Evolutionary conservation across 2,888 invertebrate genomes (phyloP).

Genomic region (Drosophila paranaensis): DNA sequence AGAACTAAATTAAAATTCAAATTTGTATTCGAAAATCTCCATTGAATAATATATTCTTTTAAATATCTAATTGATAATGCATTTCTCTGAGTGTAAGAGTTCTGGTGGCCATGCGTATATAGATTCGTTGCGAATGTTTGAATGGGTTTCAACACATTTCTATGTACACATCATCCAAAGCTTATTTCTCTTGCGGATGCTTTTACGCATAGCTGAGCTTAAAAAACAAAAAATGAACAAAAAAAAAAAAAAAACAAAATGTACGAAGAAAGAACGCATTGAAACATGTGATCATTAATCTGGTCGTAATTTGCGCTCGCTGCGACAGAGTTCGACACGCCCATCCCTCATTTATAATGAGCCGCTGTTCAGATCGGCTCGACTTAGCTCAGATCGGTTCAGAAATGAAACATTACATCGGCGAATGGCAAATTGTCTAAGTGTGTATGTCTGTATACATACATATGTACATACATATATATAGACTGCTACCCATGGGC

Average conservation of each 20-base stretch:
- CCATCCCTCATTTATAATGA: conserved; percentile 67
- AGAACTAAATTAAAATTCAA: no score
- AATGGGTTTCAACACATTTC: conserved; percentile 35
- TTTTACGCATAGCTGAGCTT: conserved; percentile 68
- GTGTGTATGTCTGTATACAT: conserved; percentile 21
- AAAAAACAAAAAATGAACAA: conserved; percentile 22
- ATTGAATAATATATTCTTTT: no score
- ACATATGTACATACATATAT: background rate
- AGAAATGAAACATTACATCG: conserved; percentile 48
- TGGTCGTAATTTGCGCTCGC: conserved; percentile 66
- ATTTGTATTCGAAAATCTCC: no score
- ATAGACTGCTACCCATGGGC: conserved; percentile 22
- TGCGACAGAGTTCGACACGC: conserved; percentile 66
- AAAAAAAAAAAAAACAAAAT: conserved; percentile 6
- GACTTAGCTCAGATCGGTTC: conserved; percentile 27
- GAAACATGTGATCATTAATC: conserved; percentile 72
- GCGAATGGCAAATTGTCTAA: conserved; percentile 26
- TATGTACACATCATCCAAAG: conserved; percentile 13
- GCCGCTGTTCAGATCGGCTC: conserved; percentile 48
- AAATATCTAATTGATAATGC: no score
- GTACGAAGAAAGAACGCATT: conserved; percentile 57
- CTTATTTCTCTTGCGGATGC: conserved; percentile 45
- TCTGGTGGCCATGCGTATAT: conserved; percentile 12
- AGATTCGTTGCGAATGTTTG: conserved; percentile 13
- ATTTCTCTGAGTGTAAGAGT: conserved; percentile 5